Percentiles rank a stretch among this genome's conserved stretches.
phyloP scores from a whole-genome alignment of 2,113 vertebrate genomes.

The Apistogramma diplotaenia region DNA sequence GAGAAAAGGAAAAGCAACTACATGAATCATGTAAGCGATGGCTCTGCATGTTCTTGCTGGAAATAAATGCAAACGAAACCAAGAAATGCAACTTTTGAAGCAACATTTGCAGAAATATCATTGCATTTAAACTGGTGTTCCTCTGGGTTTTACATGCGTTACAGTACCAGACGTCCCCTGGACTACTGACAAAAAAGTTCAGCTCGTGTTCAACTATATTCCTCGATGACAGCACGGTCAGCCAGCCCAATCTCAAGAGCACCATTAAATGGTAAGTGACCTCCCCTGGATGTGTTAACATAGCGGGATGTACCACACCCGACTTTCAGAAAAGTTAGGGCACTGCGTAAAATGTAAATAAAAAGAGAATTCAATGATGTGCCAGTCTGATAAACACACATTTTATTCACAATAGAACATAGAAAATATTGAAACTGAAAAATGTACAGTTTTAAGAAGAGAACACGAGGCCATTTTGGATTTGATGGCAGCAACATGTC shows the following conservation, averaged over 20 bases:
- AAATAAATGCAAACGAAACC: background rate
- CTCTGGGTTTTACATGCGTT: too few species aligned
- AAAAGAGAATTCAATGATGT: background rate
- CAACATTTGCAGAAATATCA: too few species aligned
- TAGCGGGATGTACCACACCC: background rate
- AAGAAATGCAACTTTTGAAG: background rate
- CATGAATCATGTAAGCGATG: slow-evolving; percentile 93
- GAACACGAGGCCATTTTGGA: background rate
- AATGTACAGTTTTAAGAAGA: too few species aligned
- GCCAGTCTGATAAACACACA: background rate
- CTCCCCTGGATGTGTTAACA: background rate
- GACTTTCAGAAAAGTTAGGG: background rate
- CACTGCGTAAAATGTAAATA: background rate
- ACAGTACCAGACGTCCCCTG: slow-evolving; percentile 85
- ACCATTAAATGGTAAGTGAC: slow-evolving; percentile 70
- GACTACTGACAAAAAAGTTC: slow-evolving; percentile 83
- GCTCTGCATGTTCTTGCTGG: background rate
- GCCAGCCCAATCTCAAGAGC: slow-evolving; percentile 76
- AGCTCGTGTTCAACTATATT: slow-evolving; percentile 74
- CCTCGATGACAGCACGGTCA: slow-evolving; percentile 73
- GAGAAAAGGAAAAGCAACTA: slow-evolving; percentile 98
- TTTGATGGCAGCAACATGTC: background rate
- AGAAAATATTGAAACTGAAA: too few species aligned
- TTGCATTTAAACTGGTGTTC: too few species aligned
- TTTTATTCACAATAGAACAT: background rate